Evolutionary conservation across 2,888 invertebrate species (phyloP), one percentile per base, ranked within the genome.

Genomic region (Lepeophtheirus nordmannii): DNA sequence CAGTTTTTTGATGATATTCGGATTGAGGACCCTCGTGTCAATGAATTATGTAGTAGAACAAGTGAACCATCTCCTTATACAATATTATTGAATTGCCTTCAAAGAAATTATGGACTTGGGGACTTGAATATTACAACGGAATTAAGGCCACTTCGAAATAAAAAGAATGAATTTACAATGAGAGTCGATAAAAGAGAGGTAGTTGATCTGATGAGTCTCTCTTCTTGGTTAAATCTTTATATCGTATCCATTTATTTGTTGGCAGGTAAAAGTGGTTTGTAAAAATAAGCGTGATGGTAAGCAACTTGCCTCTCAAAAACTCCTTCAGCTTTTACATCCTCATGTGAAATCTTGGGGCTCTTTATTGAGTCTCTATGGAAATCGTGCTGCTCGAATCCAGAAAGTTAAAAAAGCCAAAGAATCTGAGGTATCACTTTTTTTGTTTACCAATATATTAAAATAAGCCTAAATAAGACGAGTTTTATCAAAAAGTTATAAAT

Each of bases 211-310:
- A n/a, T 30, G 30, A 30, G 7, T 30, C 30, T 30, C 30, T 2
- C 2, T 5, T 30, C 7, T 30, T 2, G 30, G 7, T 30, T 8
- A 53, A 17, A 17, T 53, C 20, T 53, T 53, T 53, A 5, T 53
- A 46, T 53, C 8, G 1, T 17, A 53, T 53, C 20, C 1, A 53
- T 53, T n/a, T 1, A 5, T 53, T 20, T 5, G 1, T 23, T 30
- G 30, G 30, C 17, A 30, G 14, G 65, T 89, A 1, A 86, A 86
- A 23, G 91, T 96, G 37, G 76, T 85, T n/a, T 93, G 94, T 75
- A 87, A 89, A 75, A 97, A 96, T 78, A 97, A 97, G 77, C 83
- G 90, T 72, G 91, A 91, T 70, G 97, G 96, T 9, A 96, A 96
- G 75, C 97, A 98, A 74, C 79, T 87, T 71, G 97, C 97, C 20